phyloP scores from a whole-genome alignment of 2,113 vertebrate species.

The Myrmophylax atrothorax region DNA sequence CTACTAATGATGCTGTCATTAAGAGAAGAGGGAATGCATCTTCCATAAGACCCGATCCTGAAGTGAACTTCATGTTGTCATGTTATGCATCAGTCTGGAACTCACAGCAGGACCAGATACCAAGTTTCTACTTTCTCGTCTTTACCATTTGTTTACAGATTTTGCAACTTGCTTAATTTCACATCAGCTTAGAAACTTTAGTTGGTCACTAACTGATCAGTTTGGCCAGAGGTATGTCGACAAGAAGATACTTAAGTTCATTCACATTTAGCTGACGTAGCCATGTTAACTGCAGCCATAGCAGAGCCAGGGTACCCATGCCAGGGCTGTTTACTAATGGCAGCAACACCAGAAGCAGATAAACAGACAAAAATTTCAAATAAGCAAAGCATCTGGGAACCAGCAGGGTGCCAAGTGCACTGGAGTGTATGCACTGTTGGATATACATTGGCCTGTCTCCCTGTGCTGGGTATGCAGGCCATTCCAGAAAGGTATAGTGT shows the following conservation, averaged over 20 bases:
- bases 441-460: no score
- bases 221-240: not conserved
- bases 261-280: not conserved
- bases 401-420: not conserved
- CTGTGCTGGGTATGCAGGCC: not conserved
- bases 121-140: not conserved
- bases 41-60: not conserved
- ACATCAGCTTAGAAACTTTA: not conserved
- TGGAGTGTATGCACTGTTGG: not conserved
- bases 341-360: not conserved
- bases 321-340: not conserved
- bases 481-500: not conserved
- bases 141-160: not conserved
- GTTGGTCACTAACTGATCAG: not conserved
- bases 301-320: not conserved
- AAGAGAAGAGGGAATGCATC: not conserved
- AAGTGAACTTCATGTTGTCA: not conserved
- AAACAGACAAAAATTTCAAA: not conserved
- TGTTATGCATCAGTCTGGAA: not conserved
- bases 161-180: not conserved
- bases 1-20: conserved; percentile 28
- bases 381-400: not conserved
- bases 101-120: not conserved
- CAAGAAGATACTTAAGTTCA: not conserved
- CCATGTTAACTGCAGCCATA: not conserved